A percentile compares a stretch with the other conserved stretches of the same genome.
Conservation (phyloP, 2,888 invertebrate genomes). For the Stomorhina lunata region DNA sequence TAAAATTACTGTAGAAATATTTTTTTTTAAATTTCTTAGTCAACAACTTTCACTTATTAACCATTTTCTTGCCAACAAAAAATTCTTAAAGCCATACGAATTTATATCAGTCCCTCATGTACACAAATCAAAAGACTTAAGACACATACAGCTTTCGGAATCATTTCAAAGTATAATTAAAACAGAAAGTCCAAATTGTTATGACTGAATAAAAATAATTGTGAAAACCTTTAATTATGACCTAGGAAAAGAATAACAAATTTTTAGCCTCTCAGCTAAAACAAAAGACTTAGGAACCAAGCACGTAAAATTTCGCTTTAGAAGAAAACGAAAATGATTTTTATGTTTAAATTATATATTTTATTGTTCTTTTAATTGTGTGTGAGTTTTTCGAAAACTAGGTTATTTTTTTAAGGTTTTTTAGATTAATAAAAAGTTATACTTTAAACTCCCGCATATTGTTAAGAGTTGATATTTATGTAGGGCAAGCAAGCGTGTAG, state of each 20-base stretch:
- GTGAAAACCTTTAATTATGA: not conserved
- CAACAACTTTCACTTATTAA: too few relatives aligned
- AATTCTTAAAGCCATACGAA: too few relatives aligned
- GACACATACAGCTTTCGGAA: not conserved
- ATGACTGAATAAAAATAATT: not conserved
- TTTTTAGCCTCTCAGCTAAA: not conserved
- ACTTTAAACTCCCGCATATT: not conserved
- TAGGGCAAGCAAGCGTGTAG: constrained; percentile 22
- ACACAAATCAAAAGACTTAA: not conserved
- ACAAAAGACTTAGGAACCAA: constrained; percentile 20
- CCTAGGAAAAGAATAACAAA: too few relatives aligned
- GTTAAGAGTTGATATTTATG: constrained; percentile 35
- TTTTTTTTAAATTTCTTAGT: too few relatives aligned
- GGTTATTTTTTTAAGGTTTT: constrained; percentile 19
- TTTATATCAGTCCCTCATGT: too few relatives aligned
- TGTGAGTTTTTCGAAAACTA: constrained; percentile 1
- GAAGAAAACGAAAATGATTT: not conserved
- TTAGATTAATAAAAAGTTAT: not conserved
- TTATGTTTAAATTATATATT: not conserved
- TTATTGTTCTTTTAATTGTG: not conserved
- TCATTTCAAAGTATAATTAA: not conserved
- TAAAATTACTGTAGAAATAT: too few relatives aligned
- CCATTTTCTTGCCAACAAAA: too few relatives aligned
- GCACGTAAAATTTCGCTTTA: not conserved
- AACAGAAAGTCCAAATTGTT: not conserved